Evolutionary conservation across 1,140 invertebrate species (phyloP), one percentile per base, ranked within the genome.

Genomic region (Heliconius congener): DNA sequence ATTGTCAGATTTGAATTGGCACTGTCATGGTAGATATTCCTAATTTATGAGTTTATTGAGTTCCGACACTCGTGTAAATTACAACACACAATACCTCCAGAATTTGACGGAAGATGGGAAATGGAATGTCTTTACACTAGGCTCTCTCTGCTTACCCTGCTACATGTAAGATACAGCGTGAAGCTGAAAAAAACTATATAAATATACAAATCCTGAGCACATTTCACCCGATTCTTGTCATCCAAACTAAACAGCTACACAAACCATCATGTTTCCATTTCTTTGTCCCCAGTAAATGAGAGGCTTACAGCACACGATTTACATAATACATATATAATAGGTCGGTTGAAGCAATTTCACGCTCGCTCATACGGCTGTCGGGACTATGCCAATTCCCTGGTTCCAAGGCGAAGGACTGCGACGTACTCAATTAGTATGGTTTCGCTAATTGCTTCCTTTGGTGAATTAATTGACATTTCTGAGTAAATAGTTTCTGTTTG

Each of bases 301-400:
- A 66, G 60, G 60, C 13, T 30, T 66, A 66, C 23, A 66, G 60
- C n/a, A 30, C 13, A 30, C 60, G 13, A 23, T 66, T 66, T 66
- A 30, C 60, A 66, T 66, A 74, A 74, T 50, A 74, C 73, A 46
- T 73, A 73, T 73, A 73, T 66, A 42, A 34, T 50, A 77, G 50
- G 46, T 78, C 30, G 19, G 42, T 55, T 34, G 23, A 79, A 72
- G 42, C 77, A 74, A 79, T 79, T 79, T 79, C 77, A 73, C 71
- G 77, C 72, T 27, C 77, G 55, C 57, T 79, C 57, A 79, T 79
- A 74, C 73, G 57, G 50, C 34, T 78, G 77, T 78, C 77, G 70
- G 37, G 42, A 16, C 72, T 74, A 79, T 73, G 77, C 60, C 74
- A 79, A 79, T 79, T 79, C 55, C 77, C 77, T 52, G 23, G 72